Evolutionary conservation across 2,888 invertebrate species (phyloP).

Genomic region (Drosophila bunnanda): DNA sequence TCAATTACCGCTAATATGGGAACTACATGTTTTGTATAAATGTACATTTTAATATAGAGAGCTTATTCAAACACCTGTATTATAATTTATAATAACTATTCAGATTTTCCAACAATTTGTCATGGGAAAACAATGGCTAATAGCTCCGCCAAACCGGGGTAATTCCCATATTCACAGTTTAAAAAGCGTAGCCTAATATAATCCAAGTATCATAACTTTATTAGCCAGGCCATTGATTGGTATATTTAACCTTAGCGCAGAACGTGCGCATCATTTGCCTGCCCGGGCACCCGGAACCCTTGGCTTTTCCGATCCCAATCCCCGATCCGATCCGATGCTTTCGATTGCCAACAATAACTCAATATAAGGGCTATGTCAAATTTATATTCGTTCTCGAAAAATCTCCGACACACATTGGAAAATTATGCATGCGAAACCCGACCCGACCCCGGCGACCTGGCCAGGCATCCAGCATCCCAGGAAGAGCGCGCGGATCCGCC

Average conservation of each 20-base stretch:
- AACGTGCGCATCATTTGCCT: conserved; percentile 69
- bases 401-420: conserved; percentile 73
- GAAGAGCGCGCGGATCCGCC: conserved; percentile 41
- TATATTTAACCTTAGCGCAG: conserved; percentile 66
- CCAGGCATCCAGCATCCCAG: conserved; percentile 22
- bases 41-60: conserved; percentile 24
- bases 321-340: conserved; percentile 57
- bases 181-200: conserved; percentile 39
- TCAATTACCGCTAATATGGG: conserved; percentile 40
- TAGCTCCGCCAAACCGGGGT: conserved; percentile 12
- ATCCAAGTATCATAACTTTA: conserved; percentile 42
- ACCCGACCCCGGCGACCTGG: conserved; percentile 50
- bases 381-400: conserved; percentile 38
- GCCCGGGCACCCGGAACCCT: conserved; percentile 16
- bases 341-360: conserved; percentile 78
- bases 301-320: conserved; percentile 29
- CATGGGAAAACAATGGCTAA: conserved; percentile 37
- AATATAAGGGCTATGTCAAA: conserved; percentile 56
- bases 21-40: conserved; percentile 16
- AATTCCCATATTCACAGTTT: conserved; percentile 21
- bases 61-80: conserved; percentile 16
- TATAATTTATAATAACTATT: conserved; percentile 31
- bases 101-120: conserved; percentile 41
- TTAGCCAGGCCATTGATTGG: conserved; percentile 45
- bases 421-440: conserved; percentile 72